These are phyloP conservation scores for Murina feae DNA, from an alignment of 2,113 vertebrate species.

Conservation along the genomic window DNA sequence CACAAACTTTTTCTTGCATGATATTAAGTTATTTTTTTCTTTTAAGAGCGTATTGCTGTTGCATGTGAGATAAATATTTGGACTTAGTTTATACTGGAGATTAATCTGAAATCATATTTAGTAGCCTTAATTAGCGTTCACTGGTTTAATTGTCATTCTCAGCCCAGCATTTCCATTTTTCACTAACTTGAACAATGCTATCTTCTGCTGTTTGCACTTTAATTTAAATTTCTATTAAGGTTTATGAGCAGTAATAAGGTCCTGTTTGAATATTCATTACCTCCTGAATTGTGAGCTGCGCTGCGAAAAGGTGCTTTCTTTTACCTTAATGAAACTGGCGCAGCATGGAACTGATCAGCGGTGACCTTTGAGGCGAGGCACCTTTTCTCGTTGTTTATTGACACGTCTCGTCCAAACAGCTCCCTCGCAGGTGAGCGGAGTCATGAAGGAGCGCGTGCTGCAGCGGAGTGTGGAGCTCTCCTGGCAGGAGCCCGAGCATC, in stretches of 20 bases:
- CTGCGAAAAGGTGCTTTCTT: constrained; percentile 83
- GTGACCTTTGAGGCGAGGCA: constrained; percentile 81
- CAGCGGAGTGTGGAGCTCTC: constrained; percentile 96
- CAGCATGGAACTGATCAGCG: constrained; percentile 81
- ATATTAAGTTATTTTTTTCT: constrained; percentile 47
- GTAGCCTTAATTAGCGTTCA: constrained; percentile 84
- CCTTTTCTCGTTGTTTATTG: constrained; percentile 83
- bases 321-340: constrained; percentile 82
- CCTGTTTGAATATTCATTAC: constrained; percentile 90
- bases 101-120: constrained; percentile 81
- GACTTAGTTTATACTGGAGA: constrained; percentile 79
- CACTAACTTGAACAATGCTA: constrained; percentile 80
- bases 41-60: constrained; percentile 58
- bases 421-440: constrained; percentile 96
- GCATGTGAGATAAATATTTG: constrained; percentile 82
- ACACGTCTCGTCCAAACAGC: constrained; percentile 89
- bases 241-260: constrained; percentile 87
- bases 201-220: constrained; percentile 87
- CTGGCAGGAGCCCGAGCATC: constrained; percentile 98
- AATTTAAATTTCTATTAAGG: constrained; percentile 89
- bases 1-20: neutral
- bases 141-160: constrained; percentile 87
- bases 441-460: constrained; percentile 95
- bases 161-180: constrained; percentile 83
- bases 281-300: constrained; percentile 76